Percentiles rank a stretch among this genome's conserved stretches.
Conservation (phyloP, 2,888 invertebrate species). For the Zygothrica quintamaculata region DNA sequence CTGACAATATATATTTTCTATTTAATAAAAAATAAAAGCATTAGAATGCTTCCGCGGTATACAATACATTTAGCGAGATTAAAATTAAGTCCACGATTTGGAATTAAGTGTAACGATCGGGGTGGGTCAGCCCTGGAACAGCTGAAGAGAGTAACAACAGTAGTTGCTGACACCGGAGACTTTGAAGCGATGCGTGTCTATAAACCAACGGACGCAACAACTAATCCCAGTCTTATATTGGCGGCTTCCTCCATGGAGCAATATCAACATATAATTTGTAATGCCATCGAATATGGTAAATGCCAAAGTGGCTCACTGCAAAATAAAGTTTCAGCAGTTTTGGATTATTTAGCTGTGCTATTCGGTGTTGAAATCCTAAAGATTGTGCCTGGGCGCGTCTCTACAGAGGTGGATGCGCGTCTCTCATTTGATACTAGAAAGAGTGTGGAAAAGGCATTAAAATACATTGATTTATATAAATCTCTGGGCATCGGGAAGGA, state of each 20-base stretch:
- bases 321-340: conserved; percentile 88
- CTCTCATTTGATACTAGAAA: conserved; percentile 97
- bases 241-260: conserved; percentile 97
- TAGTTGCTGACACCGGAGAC: conserved; percentile 24
- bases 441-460: conserved; percentile 94
- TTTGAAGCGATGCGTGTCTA: conserved; percentile 21
- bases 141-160: conserved; percentile 15
- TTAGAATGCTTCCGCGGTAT: no score
- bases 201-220: conserved; percentile 98
- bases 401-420: conserved; percentile 84
- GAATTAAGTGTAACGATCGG: no score
- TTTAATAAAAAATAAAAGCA: no score
- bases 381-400: conserved; percentile 95
- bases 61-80: no score
- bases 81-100: no score
- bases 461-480: conserved; percentile 94
- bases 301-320: conserved; percentile 85
- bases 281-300: conserved; percentile 95
- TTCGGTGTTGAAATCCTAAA: conserved; percentile 99
- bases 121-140: conserved; percentile 11
- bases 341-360: conserved; percentile 97
- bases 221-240: conserved; percentile 98
- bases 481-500: conserved; percentile 95
- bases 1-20: no score
- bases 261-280: conserved; percentile 94